Conservation (phyloP, 2,797 vertebrate genomes). For the Urosaurus nigricauda region DNA sequence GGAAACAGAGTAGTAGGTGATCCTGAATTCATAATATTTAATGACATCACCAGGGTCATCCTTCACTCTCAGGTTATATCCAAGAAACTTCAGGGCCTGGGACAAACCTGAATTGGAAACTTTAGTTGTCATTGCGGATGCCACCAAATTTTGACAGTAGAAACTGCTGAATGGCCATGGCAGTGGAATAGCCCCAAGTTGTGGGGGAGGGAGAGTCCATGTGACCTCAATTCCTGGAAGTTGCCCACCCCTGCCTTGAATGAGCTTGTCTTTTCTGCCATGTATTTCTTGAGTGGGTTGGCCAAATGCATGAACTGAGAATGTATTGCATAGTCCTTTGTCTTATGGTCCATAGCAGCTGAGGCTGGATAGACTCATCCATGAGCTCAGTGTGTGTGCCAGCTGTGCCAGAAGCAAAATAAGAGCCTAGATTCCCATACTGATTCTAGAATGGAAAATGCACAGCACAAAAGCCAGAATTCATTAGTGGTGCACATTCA, state of each 20-base stretch:
- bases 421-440: neutral
- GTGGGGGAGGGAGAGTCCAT: neutral
- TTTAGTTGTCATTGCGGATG: too few relatives aligned
- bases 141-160: neutral
- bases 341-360: neutral
- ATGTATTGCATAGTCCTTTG: neutral
- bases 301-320: neutral
- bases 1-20: too few relatives aligned
- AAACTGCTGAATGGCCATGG: neutral
- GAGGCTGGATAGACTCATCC: neutral
- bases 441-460: neutral
- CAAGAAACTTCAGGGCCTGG: too few relatives aligned
- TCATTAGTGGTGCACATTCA: neutral
- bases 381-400: too few relatives aligned
- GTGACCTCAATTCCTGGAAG: neutral
- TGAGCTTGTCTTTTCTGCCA: neutral
- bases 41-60: too few relatives aligned
- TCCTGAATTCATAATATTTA: too few relatives aligned
- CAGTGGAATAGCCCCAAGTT: neutral
- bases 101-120: too few relatives aligned
- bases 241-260: neutral
- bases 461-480: neutral
- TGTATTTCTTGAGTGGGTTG: neutral
- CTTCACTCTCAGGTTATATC: too few relatives aligned
- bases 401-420: neutral